Conservation (phyloP, 2,113 vertebrate species). For the Bos indicus region DNA sequence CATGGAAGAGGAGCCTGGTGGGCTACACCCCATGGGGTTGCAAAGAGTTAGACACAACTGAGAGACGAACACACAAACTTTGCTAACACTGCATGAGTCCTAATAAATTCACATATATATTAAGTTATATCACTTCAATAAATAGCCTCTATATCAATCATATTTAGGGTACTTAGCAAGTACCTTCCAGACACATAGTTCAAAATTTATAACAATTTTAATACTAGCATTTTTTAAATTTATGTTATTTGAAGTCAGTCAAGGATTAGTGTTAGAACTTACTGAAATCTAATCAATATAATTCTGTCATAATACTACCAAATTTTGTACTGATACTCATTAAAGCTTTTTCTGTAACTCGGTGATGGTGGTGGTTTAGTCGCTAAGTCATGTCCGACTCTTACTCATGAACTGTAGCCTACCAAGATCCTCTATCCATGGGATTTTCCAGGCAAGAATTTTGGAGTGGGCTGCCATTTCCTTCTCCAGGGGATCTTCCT, state of each 20-base stretch:
- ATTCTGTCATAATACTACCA: neutral
- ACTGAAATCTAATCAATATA: neutral
- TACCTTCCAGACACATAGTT: neutral
- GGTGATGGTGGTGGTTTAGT: neutral
- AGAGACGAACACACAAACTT: neutral
- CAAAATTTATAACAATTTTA: neutral
- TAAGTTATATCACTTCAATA: neutral
- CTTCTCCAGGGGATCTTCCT: neutral
- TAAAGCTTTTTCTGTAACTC: neutral
- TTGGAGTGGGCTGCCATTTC: neutral
- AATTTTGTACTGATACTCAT: neutral
- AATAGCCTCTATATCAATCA: neutral
- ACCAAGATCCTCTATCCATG: neutral
- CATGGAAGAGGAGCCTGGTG: neutral
- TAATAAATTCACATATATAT: conserved; percentile 8
- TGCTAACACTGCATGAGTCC: neutral
- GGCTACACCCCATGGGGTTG: neutral
- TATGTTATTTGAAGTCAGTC: neutral
- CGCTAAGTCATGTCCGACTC: neutral
- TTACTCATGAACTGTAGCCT: neutral
- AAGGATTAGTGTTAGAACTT: neutral
- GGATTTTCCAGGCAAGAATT: neutral
- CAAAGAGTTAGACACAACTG: neutral
- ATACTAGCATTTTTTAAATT: neutral
- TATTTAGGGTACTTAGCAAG: neutral